These are phyloP conservation scores for Calonectris borealis DNA, from an alignment of 2,113 vertebrate genomes.

Conservation along the genomic window DNA sequence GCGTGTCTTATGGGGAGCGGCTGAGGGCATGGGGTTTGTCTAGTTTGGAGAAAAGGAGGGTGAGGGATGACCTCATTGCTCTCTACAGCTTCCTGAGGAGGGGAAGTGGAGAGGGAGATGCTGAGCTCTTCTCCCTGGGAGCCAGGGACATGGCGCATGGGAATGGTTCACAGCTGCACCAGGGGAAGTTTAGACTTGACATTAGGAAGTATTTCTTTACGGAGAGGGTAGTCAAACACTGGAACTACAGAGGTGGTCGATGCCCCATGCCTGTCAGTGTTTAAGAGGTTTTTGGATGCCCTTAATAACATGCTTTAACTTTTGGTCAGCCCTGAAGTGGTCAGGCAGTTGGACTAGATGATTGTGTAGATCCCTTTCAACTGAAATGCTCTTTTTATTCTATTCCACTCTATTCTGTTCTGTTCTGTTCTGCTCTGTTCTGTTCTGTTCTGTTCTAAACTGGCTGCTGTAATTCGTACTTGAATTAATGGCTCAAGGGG, in stretches of 20 bases:
- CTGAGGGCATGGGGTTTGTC: neutral
- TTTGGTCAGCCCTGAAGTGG: neutral
- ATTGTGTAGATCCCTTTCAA: neutral
- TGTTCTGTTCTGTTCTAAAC: neutral
- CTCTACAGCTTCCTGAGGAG: neutral
- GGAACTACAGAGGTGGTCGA: neutral
- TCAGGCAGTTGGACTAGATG: neutral
- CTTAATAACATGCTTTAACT: neutral
- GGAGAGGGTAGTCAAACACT: neutral
- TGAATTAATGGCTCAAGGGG: neutral
- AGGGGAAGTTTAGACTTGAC: neutral
- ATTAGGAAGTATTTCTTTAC: neutral
- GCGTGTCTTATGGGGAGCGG: neutral
- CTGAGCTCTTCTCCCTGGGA: neutral
- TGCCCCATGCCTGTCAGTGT: neutral
- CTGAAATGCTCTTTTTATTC: neutral
- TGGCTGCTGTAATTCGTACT: neutral
- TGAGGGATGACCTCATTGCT: neutral
- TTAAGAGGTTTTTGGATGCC: neutral
- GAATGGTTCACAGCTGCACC: neutral
- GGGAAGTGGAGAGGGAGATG: neutral
- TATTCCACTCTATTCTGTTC: neutral
- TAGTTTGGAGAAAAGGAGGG: neutral
- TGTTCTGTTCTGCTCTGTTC: neutral
- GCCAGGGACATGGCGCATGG: accelerated